Conservation (phyloP, 2,797 vertebrate genomes). For the Bryconaethiops microstoma region DNA sequence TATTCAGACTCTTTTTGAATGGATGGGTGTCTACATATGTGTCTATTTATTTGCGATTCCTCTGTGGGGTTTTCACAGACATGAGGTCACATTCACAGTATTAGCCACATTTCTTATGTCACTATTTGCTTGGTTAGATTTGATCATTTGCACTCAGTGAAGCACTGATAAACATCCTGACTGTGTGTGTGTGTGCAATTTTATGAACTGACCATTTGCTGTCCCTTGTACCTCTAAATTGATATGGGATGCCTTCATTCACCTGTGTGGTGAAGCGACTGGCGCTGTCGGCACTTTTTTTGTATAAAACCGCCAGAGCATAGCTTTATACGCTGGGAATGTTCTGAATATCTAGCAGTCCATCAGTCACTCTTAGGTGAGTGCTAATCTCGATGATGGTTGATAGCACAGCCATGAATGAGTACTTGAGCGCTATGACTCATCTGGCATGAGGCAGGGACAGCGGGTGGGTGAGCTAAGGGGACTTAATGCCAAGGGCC, state of each 20-base stretch:
- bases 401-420: conserved; percentile 49
- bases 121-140: not conserved
- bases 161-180: not conserved
- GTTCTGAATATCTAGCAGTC: conserved; percentile 1
- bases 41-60: not conserved
- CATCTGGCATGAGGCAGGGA: conserved; percentile 55
- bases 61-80: not conserved
- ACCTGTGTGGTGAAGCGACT: too few species aligned
- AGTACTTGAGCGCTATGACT: conserved; percentile 61
- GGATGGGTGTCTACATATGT: not conserved
- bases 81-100: not conserved
- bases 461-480: conserved; percentile 60
- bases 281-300: not conserved
- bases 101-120: too few species aligned
- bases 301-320: not conserved
- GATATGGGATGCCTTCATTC: not conserved
- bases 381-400: conserved; percentile 30
- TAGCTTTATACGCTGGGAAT: not conserved
- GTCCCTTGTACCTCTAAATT: too few species aligned
- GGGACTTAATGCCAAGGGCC: conserved; percentile 60
- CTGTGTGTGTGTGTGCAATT: not conserved
- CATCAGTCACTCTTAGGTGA: conserved; percentile 24
- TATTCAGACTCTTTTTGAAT: not conserved
- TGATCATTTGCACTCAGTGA: not conserved
- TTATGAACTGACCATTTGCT: too few species aligned